Evolutionary conservation across 2,113 vertebrate species (phyloP).

Genomic region (Dissostichus mawsoni): DNA sequence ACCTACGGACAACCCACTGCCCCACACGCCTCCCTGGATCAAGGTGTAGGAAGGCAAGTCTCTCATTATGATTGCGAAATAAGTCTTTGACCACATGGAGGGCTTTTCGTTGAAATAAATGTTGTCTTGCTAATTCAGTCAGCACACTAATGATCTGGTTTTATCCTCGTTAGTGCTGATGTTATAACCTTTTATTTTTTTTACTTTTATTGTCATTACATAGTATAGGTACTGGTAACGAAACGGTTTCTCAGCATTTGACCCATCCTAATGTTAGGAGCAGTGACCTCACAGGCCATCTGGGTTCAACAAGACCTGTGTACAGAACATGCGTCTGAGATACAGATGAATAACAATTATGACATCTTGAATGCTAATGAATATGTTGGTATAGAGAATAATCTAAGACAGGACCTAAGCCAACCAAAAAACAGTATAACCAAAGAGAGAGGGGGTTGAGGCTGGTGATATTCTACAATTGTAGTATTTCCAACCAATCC

Average conservation of each 20-base stretch:
- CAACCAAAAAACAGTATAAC: not conserved
- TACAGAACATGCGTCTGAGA: not conserved
- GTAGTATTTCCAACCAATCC: not conserved
- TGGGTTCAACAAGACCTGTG: slow-evolving; percentile 31
- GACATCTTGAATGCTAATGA: slow-evolving; percentile 7
- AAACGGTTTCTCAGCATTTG: too few relatives aligned
- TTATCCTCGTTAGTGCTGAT: slow-evolving; percentile 52
- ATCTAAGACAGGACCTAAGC: not conserved
- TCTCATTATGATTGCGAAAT: slow-evolving; percentile 25
- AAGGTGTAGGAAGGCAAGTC: slow-evolving; percentile 50
- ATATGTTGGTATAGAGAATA: not conserved
- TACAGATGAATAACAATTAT: not conserved
- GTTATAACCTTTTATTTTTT: slow-evolving; percentile 23
- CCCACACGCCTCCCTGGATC: not conserved
- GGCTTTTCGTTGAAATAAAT: slow-evolving; percentile 51
- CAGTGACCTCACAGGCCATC: slow-evolving; percentile 32
- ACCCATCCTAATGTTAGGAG: too few relatives aligned
- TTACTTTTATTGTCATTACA: too few relatives aligned
- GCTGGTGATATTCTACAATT: not conserved
- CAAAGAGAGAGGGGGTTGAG: too few relatives aligned
- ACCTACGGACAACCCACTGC: too few relatives aligned
- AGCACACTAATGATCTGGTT: slow-evolving; percentile 62
- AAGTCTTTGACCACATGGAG: slow-evolving; percentile 25
- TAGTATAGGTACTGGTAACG: too few relatives aligned
- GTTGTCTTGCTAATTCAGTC: slow-evolving; percentile 60